Conservation (phyloP, 2,888 invertebrate species). For the Epirrhoe tristata region DNA sequence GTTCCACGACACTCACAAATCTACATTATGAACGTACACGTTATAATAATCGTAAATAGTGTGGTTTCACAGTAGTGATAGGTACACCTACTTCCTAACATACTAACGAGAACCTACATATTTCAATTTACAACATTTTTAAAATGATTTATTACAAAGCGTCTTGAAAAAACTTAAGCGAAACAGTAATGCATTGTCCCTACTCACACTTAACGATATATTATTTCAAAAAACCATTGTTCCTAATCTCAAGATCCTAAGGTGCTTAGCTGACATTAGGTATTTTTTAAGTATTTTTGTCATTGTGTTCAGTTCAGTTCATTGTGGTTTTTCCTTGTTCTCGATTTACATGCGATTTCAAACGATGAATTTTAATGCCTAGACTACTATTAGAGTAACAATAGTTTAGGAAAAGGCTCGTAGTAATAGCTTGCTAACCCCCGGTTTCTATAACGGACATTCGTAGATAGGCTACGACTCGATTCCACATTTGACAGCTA, state of each 20-base stretch:
- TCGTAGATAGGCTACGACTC: too few species aligned
- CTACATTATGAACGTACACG: too few species aligned
- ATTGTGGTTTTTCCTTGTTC: slow-evolving; percentile 25
- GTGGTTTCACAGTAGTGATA: too few species aligned
- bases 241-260: slow-evolving; percentile 38
- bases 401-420: neutral
- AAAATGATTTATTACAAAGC: neutral
- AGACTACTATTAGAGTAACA: slow-evolving; percentile 3
- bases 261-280: slow-evolving; percentile 31
- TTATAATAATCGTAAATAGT: too few species aligned
- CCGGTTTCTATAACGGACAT: too few species aligned
- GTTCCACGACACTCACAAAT: too few species aligned
- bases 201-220: slow-evolving; percentile 19
- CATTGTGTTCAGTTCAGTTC: slow-evolving; percentile 21
- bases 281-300: slow-evolving; percentile 33
- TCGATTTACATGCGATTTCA: slow-evolving; percentile 23
- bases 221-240: slow-evolving; percentile 27
- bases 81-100: too few species aligned
- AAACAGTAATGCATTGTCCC: slow-evolving; percentile 4
- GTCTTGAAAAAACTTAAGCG: neutral
- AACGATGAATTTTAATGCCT: slow-evolving; percentile 19
- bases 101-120: too few species aligned
- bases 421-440: too few species aligned
- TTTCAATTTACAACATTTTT: too few species aligned
- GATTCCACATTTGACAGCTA: too few species aligned